Evolutionary conservation across 2,113 vertebrate species (phyloP).

Genomic region (Eupsittula cactorum): DNA sequence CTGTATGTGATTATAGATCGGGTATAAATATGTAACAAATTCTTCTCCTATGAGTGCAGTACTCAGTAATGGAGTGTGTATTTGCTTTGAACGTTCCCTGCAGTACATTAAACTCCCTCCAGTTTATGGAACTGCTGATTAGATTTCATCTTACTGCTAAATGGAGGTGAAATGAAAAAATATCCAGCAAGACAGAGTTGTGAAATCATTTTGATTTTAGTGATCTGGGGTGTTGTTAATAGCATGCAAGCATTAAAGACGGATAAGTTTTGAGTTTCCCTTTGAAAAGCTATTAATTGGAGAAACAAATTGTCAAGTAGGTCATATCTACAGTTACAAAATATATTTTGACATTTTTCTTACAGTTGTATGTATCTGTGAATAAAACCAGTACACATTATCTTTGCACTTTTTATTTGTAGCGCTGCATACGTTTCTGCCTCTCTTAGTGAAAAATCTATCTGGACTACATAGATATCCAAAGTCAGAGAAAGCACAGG

Average conservation of each 20-base stretch:
- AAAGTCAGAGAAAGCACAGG: slow-evolving; percentile 6
- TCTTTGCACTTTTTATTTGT: not conserved
- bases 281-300: slow-evolving; percentile 42
- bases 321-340: slow-evolving; percentile 6
- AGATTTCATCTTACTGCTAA: not conserved
- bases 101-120: not conserved
- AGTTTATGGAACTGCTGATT: slow-evolving; percentile 10
- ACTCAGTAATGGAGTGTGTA: not conserved
- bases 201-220: slow-evolving; percentile 17
- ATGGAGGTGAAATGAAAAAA: slow-evolving; percentile 15
- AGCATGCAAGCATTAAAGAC: not conserved
- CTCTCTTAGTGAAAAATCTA: not conserved
- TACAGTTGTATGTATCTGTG: not conserved
- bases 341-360: slow-evolving; percentile 29
- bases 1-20: not conserved
- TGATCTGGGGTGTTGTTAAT: not conserved
- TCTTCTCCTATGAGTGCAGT: not conserved
- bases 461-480: not conserved
- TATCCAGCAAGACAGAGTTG: not conserved
- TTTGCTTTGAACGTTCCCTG: not conserved
- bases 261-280: slow-evolving; percentile 10
- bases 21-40: not conserved
- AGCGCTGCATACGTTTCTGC: not conserved
- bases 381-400: not conserved
- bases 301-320: slow-evolving; percentile 41